Percentiles rank a stretch among this genome's conserved stretches.
Evolutionary conservation across 1,140 invertebrate genomes (phyloP).

Genomic region (Zaprionus taronus): DNA sequence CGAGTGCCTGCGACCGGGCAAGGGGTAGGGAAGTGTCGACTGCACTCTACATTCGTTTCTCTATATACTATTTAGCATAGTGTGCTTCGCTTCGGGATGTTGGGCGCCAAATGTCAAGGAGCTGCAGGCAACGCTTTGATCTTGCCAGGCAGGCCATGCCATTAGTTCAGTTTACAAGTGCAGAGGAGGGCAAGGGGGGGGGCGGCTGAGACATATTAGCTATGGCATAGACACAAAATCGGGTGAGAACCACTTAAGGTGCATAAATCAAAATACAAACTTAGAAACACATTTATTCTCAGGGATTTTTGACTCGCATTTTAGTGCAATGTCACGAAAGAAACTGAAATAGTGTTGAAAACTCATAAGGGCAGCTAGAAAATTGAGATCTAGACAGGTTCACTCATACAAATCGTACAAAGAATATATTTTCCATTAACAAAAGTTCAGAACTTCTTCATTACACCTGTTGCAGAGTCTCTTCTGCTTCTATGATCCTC

Average conservation of each 20-base stretch:
- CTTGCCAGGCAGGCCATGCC: conserved; percentile 27
- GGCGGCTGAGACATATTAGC: conserved; percentile 12
- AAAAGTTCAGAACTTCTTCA: neutral
- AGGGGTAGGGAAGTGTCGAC: neutral
- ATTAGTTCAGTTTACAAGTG: conserved; percentile 34
- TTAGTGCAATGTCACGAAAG: neutral
- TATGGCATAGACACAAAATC: neutral
- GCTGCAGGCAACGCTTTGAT: conserved; percentile 46
- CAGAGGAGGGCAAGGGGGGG: neutral
- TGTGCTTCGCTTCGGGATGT: conserved; percentile 12
- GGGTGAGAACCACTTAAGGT: conserved; percentile 6
- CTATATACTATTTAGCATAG: conserved; percentile 1
- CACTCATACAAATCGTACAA: neutral
- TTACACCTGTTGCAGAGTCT: neutral
- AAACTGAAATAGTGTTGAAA: neutral
- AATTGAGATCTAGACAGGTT: neutral
- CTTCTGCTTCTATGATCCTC: neutral
- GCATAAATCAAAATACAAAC: conserved; percentile 6
- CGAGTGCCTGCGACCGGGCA: conserved; percentile 12
- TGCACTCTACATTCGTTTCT: conserved; percentile 12
- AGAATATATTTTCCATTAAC: neutral
- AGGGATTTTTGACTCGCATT: neutral
- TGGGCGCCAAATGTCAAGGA: conserved; percentile 53
- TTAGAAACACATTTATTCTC: neutral
- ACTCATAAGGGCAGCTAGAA: neutral